Evolutionary conservation across 1,140 invertebrate species (phyloP).

Genomic region (Drosophila arizonae): DNA sequence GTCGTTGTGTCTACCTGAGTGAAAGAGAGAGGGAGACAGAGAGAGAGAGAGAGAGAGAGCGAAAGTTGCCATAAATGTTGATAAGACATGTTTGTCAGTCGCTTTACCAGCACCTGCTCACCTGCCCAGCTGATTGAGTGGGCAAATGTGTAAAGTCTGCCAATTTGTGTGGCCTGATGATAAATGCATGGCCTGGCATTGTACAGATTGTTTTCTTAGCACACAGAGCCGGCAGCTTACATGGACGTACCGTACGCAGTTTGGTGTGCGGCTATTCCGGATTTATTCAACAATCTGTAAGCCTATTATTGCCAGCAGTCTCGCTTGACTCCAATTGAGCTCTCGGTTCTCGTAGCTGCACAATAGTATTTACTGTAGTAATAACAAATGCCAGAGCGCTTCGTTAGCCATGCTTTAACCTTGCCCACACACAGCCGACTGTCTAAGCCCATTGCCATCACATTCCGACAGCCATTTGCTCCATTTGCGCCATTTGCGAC

Average conservation of each 20-base stretch:
- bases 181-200: constrained; percentile 51
- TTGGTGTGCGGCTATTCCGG: constrained; percentile 19
- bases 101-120: constrained; percentile 26
- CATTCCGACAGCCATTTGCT: constrained; percentile 28
- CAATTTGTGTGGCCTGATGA: constrained; percentile 54
- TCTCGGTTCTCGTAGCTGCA: background rate
- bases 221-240: background rate
- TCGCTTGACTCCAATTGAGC: background rate
- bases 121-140: background rate
- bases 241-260: background rate
- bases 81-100: constrained; percentile 72
- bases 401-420: constrained; percentile 4
- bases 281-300: constrained; percentile 56
- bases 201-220: constrained; percentile 56
- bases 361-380: background rate
- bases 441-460: constrained; percentile 32
- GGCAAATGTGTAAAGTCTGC: constrained; percentile 18
- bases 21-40: background rate
- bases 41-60: constrained; percentile 4
- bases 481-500: constrained; percentile 10
- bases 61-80: constrained; percentile 76
- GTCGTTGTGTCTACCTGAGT: constrained; percentile 6
- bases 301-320: constrained; percentile 21
- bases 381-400: background rate
- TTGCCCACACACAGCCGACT: constrained; percentile 24